Evolutionary conservation across 1,140 invertebrate species (phyloP).

Genomic region (Chironomus tepperi): DNA sequence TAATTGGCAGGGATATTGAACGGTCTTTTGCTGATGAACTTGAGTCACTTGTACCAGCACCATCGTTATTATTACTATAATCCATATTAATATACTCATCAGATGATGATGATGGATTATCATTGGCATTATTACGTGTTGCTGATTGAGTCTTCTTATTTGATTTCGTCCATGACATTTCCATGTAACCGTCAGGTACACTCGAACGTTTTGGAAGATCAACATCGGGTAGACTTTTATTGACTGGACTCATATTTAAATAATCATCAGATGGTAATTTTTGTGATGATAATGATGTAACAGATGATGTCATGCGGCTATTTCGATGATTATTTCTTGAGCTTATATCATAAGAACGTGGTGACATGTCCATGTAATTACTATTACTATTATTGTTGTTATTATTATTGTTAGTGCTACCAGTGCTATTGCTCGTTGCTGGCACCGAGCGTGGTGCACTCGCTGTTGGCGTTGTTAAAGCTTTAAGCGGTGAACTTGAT

Average conservation of each 20-base stretch:
- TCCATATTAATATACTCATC: slow-evolving; percentile 43
- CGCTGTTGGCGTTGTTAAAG: slow-evolving; percentile 22
- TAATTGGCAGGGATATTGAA: slow-evolving; percentile 47
- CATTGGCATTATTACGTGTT: neutral
- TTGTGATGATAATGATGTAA: slow-evolving; percentile 24
- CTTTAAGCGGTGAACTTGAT: slow-evolving; percentile 27
- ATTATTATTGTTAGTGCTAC: slow-evolving; percentile 32
- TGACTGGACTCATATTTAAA: slow-evolving; percentile 25
- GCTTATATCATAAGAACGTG: slow-evolving; percentile 25
- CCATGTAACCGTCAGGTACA: slow-evolving; percentile 49
- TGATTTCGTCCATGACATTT: slow-evolving; percentile 44
- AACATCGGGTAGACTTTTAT: slow-evolving; percentile 33
- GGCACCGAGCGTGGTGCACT: slow-evolving; percentile 28
- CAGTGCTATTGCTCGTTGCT: neutral
- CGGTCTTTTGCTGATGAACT: slow-evolving; percentile 33
- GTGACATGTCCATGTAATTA: slow-evolving; percentile 40
- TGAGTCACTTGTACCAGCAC: slow-evolving; percentile 17
- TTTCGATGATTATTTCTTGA: slow-evolving; percentile 25
- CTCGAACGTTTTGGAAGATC: slow-evolving; percentile 24
- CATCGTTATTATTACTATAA: slow-evolving; percentile 29
- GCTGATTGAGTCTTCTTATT: slow-evolving; percentile 28
- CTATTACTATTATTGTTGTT: slow-evolving; percentile 29
- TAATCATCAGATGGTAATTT: slow-evolving; percentile 24
- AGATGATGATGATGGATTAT: slow-evolving; percentile 31
- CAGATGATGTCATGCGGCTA: slow-evolving; percentile 35